phyloP scores from a whole-genome alignment of 2,888 invertebrate species.

The Erpobdella octoculata region DNA sequence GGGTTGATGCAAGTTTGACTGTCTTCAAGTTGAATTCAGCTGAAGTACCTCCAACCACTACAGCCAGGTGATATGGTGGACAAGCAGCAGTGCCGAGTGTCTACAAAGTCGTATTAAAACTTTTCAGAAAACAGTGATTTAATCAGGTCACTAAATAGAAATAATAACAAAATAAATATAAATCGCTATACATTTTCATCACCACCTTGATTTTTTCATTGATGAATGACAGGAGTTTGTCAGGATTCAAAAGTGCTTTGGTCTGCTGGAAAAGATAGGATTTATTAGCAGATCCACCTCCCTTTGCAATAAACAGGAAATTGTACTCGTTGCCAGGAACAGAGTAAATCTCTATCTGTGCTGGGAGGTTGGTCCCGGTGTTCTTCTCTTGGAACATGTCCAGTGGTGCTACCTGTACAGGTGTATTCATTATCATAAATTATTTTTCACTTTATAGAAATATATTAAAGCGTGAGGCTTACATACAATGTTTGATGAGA shows the following conservation, averaged over 20 bases:
- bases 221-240: slow-evolving; percentile 48
- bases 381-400: slow-evolving; percentile 52
- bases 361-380: slow-evolving; percentile 51
- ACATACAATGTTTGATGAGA: too few relatives aligned
- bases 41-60: slow-evolving; percentile 52
- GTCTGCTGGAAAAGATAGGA: slow-evolving; percentile 52
- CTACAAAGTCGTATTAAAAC: slow-evolving; percentile 37
- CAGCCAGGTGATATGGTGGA: slow-evolving; percentile 52
- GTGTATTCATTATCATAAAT: background rate
- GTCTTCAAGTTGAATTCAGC: slow-evolving; percentile 52
- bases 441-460: background rate
- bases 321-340: slow-evolving; percentile 48
- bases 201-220: slow-evolving; percentile 53
- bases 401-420: slow-evolving; percentile 47
- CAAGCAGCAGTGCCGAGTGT: slow-evolving; percentile 53
- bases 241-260: slow-evolving; percentile 50
- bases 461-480: too few relatives aligned
- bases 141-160: too few relatives aligned
- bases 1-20: slow-evolving; percentile 50
- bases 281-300: slow-evolving; percentile 52
- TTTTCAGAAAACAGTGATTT: background rate
- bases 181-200: too few relatives aligned
- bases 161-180: too few relatives aligned
- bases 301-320: slow-evolving; percentile 52
- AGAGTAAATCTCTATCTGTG: slow-evolving; percentile 51